Conservation (phyloP, 2,888 invertebrate genomes). For the Amphiduros pacificus region DNA sequence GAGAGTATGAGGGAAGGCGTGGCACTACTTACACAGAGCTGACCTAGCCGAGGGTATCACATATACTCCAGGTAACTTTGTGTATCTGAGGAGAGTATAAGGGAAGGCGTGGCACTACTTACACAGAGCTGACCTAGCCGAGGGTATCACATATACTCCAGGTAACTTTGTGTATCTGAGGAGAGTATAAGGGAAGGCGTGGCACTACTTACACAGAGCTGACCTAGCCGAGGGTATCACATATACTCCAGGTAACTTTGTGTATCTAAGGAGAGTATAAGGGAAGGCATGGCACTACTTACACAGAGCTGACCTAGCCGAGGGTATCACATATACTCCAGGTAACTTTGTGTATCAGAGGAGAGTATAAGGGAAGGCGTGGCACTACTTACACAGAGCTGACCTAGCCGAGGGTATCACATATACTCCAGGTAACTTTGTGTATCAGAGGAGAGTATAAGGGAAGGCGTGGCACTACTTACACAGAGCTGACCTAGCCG, state of each 20-base stretch:
- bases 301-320: conserved; percentile 61
- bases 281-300: too few species aligned
- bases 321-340: conserved; percentile 91
- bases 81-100: too few species aligned
- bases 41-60: conserved; percentile 79
- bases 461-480: too few species aligned
- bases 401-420: conserved; percentile 79
- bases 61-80: conserved; percentile 85
- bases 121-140: conserved; percentile 61
- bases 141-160: conserved; percentile 91
- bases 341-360: too few species aligned
- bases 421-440: conserved; percentile 85
- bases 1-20: too few species aligned
- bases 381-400: conserved; percentile 51
- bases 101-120: too few species aligned
- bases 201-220: conserved; percentile 51
- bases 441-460: too few species aligned
- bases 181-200: too few species aligned
- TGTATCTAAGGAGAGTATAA: too few species aligned
- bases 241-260: conserved; percentile 85
- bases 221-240: conserved; percentile 79
- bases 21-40: conserved; percentile 51
- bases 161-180: too few species aligned
- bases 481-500: conserved; percentile 61
- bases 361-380: too few species aligned